These are phyloP conservation scores for Lordiphosa mommai DNA, from an alignment of 1,140 invertebrate genomes.

Conservation along the genomic window DNA sequence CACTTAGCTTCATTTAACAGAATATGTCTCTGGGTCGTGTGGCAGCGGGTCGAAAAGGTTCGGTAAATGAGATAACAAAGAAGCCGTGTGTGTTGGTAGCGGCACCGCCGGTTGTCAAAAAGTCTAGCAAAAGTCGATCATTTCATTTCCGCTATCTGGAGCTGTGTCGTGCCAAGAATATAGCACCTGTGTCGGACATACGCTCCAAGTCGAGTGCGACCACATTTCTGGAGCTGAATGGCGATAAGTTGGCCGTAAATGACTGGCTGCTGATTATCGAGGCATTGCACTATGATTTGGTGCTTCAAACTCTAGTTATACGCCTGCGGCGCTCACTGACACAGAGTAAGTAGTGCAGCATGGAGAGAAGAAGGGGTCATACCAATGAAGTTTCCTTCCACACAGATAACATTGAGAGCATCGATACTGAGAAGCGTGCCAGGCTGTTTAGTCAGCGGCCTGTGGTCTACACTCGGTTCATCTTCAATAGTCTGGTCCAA, in stretches of 20 bases:
- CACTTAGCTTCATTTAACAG: neutral
- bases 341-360: constrained; percentile 36
- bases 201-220: constrained; percentile 78
- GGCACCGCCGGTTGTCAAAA: constrained; percentile 45
- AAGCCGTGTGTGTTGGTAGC: constrained; percentile 20
- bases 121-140: constrained; percentile 64
- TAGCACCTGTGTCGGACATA: constrained; percentile 57
- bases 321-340: constrained; percentile 74
- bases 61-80: constrained; percentile 19
- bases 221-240: constrained; percentile 81
- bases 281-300: constrained; percentile 82
- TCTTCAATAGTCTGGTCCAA: constrained; percentile 80
- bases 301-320: constrained; percentile 81
- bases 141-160: constrained; percentile 76
- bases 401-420: constrained; percentile 80
- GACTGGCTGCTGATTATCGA: constrained; percentile 84
- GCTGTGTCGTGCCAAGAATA: constrained; percentile 71
- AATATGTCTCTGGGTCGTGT: constrained; percentile 33
- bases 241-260: constrained; percentile 83
- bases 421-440: constrained; percentile 82
- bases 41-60: constrained; percentile 7
- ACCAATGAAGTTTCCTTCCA: neutral
- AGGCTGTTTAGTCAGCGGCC: constrained; percentile 80
- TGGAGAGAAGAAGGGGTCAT: neutral
- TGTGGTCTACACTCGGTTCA: constrained; percentile 80